phyloP scores from a whole-genome alignment of 2,797 vertebrate species.

The Siniperca scherzeri region DNA sequence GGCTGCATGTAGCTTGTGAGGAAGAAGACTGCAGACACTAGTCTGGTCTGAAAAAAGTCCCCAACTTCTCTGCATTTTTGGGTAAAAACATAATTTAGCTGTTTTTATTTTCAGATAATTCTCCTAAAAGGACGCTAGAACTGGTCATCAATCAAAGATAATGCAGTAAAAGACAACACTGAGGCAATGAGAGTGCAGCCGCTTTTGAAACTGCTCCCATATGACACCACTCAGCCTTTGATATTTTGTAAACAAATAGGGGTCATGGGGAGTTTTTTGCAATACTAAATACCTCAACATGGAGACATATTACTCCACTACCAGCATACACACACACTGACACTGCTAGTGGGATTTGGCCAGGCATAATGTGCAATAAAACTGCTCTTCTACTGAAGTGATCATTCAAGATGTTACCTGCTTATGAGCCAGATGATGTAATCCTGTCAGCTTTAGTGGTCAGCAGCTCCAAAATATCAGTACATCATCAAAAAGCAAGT shows the following conservation, averaged over 20 bases:
- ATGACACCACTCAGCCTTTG: conserved; percentile 7
- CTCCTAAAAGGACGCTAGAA: no score
- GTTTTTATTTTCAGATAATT: no score
- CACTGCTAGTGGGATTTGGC: background rate
- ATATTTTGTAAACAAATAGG: background rate
- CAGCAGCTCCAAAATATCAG: conserved; percentile 25
- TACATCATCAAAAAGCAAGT: conserved; percentile 28
- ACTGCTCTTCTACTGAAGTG: background rate
- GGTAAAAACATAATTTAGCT: background rate
- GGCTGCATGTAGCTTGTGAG: background rate
- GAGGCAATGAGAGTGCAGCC: background rate
- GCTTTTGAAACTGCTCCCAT: conserved; percentile 9
- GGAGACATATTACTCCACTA: background rate
- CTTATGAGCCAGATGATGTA: conserved; percentile 16
- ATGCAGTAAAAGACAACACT: no score
- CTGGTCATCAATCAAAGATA: no score
- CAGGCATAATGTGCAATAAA: conserved; percentile 22
- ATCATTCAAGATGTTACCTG: conserved; percentile 16
- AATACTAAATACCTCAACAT: background rate
- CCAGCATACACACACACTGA: background rate
- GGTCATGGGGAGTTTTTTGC: conserved; percentile 15
- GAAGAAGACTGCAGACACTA: background rate
- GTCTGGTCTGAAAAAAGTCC: background rate
- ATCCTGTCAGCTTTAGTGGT: conserved; percentile 25
- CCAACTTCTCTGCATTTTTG: background rate